These are phyloP conservation scores for Odontamblyopus rebecca DNA, from an alignment of 2,797 vertebrate species.

Conservation along the genomic window DNA sequence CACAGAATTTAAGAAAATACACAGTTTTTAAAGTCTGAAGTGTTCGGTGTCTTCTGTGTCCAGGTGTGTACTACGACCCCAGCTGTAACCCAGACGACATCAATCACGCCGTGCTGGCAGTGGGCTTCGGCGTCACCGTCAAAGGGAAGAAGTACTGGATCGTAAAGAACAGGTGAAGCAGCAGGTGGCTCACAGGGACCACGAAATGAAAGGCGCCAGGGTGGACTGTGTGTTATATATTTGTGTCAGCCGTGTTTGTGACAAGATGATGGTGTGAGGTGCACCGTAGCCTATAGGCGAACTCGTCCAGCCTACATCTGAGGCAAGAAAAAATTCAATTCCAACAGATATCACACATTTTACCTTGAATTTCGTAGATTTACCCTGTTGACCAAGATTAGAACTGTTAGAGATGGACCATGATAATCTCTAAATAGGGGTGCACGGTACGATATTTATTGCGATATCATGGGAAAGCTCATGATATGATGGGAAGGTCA, in stretches of 20 bases:
- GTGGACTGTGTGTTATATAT: slow-evolving; percentile 7
- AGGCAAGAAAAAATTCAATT: neutral
- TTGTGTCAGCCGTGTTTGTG: slow-evolving; percentile 8
- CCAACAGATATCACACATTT: no score
- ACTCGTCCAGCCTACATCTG: neutral
- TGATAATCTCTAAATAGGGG: no score
- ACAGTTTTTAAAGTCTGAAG: neutral
- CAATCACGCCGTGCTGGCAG: slow-evolving; percentile 92
- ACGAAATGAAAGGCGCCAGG: slow-evolving; percentile 17
- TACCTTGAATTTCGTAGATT: no score
- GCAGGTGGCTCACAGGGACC: slow-evolving; percentile 39
- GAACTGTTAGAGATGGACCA: no score
- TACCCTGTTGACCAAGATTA: no score
- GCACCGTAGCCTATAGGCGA: slow-evolving; percentile 9
- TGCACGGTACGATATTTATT: no score
- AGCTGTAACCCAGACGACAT: slow-evolving; percentile 84
- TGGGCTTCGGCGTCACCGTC: slow-evolving; percentile 86
- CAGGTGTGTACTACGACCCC: slow-evolving; percentile 90
- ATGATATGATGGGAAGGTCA: no score
- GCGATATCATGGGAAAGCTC: no score
- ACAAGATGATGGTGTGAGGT: slow-evolving; percentile 20
- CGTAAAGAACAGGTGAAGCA: slow-evolving; percentile 92
- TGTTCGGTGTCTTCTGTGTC: neutral
- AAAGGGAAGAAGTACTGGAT: slow-evolving; percentile 92
- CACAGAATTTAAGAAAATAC: no score